A percentile compares a stretch with the other conserved stretches of the same genome.
These are phyloP conservation scores for Notodromas monacha DNA, from an alignment of 2,888 invertebrate species.

Conservation along the genomic window DNA sequence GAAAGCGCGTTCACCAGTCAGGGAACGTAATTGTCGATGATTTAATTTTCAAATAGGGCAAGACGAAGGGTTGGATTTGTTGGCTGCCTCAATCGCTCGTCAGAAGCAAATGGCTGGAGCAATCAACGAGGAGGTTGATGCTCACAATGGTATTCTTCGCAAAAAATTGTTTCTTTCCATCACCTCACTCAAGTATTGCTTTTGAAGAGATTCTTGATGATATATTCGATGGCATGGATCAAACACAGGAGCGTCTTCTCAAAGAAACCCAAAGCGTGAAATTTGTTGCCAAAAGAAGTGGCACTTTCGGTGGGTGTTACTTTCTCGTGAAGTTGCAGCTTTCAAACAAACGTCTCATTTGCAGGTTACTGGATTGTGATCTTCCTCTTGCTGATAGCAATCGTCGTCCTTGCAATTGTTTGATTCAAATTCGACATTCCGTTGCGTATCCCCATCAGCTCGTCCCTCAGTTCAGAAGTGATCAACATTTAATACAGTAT, in stretches of 20 bases:
- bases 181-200: background rate
- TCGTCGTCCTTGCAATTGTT: too few species aligned
- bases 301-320: background rate
- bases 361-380: background rate
- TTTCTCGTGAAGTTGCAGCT: too few species aligned
- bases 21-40: too few species aligned
- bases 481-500: too few species aligned
- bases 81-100: background rate
- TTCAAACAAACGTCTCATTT: too few species aligned
- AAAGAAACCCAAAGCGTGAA: background rate
- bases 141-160: background rate
- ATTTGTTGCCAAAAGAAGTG: background rate
- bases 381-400: background rate
- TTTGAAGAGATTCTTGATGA: background rate
- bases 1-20: too few species aligned
- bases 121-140: background rate
- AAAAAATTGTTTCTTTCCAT: background rate
- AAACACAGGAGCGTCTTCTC: background rate
- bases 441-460: too few species aligned
- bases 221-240: background rate
- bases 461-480: too few species aligned
- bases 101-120: background rate
- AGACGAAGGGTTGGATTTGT: constrained; percentile 1
- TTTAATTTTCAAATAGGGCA: too few species aligned
- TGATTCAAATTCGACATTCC: too few species aligned